Base-by-base conservation (phyloP, 2,797 vertebrate species). In the Borostomias antarcticus region DNA sequence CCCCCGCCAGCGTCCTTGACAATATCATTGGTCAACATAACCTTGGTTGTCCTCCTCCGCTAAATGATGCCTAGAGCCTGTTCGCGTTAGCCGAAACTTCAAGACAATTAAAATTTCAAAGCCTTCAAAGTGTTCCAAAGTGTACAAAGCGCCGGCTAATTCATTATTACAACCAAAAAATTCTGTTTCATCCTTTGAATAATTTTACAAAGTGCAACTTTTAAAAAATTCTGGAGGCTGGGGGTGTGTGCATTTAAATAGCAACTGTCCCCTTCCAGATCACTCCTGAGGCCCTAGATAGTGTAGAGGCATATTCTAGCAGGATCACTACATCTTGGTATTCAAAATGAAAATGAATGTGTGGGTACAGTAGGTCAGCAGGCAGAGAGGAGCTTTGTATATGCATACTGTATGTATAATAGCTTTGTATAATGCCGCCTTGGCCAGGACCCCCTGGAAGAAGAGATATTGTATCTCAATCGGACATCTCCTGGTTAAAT, bases 91-190 rank as follows among this genome's bases (percentile, higher is more conserved):
- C 71, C 1, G 69, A 70, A 68, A 60, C 82, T 86, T 78, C 86
- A 88, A 86, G 81, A 78, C 78, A 67, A 79, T 87, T 86, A 81
- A 81, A 72, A 75, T 82, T 84, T 81, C 74, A 81, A 82, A 84
- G 78, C 76, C 85, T 85, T 86, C 82, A 86, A 86, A 84, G 83
- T 61, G 28, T 57, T 47, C n/a, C 57, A 50, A n/a, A n/a, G n/a
- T n/a, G 64, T 79, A 25, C n/a, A 78, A 76, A 81, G 70, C 66
- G 57, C n/a, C 0, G 61, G 70, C 66, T 78, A 82, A 84, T 82
- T 85, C 81, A 86, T 81, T 83, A 84, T 85, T 85, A 80, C 70
- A 73, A 73, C 62, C 63, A 52, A 78, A 66, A 69, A 58, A 28
- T 83, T 88, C 78, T 66, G 78, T 89, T 89, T 87, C 66, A 87